Conservation (phyloP, 2,797 vertebrate genomes). For the Glossophaga mutica region DNA sequence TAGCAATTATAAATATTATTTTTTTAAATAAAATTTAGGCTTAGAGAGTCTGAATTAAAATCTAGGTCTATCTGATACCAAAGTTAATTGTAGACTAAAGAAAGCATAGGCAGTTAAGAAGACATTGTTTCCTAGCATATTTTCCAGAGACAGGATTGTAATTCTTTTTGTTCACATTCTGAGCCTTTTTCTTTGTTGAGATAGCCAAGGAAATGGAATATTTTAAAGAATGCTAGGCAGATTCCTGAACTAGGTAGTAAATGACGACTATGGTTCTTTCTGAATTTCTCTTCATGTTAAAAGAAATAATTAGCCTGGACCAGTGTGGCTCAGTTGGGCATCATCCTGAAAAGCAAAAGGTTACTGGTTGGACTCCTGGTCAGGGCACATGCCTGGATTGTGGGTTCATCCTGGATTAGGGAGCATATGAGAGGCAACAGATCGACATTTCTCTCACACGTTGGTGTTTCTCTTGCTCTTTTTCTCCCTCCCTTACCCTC, state of each 20-base stretch:
- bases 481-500: not conserved
- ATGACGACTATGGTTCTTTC: not conserved
- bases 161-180: not conserved
- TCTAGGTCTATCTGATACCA: not conserved
- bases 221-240: not conserved
- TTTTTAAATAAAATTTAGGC: constrained; percentile 22
- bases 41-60: constrained; percentile 25
- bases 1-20: not conserved
- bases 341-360: not conserved
- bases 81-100: not conserved
- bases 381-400: not conserved
- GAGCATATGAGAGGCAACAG: not conserved
- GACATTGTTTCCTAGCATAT: not conserved
- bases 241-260: not conserved
- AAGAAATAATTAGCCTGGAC: not conserved
- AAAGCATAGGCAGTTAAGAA: not conserved
- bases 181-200: constrained; percentile 16
- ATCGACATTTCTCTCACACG: not conserved
- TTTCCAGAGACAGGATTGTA: not conserved
- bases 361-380: not conserved
- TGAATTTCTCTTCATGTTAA: not conserved
- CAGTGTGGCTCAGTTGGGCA: not conserved
- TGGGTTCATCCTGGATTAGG: not conserved
- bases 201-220: not conserved
- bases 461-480: not conserved